These are phyloP conservation scores for Triops longicaudatus DNA, from an alignment of 1,140 invertebrate species.

Conservation along the genomic window DNA sequence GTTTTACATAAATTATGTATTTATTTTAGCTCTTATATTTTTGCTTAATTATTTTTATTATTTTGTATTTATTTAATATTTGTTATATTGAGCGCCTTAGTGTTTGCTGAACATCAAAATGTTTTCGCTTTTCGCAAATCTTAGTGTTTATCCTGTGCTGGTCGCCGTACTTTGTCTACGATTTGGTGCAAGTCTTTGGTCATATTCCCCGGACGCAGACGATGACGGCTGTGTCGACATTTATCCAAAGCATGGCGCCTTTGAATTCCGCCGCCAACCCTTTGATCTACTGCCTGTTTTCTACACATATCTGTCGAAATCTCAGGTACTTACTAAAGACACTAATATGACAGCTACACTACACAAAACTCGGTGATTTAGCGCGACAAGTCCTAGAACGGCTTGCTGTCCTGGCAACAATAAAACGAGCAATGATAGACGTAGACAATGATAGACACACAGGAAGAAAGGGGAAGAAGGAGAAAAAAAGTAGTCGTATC, in stretches of 20 bases:
- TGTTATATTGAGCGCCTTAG: no score
- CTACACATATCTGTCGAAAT: conserved; percentile 75
- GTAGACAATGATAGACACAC: not conserved
- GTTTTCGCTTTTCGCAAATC: conserved; percentile 30
- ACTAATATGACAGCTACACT: not conserved
- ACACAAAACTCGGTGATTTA: not conserved
- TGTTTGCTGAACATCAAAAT: not conserved
- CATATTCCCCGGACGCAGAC: conserved; percentile 70
- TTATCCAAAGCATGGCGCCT: conserved; percentile 86
- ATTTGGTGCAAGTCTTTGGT: conserved; percentile 81
- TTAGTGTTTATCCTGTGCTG: conserved; percentile 90
- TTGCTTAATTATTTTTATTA: no score
- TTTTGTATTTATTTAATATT: no score
- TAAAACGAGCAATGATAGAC: not conserved
- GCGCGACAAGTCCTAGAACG: not conserved
- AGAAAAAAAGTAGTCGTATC: conserved; percentile 1
- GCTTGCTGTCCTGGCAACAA: not conserved
- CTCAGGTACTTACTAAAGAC: conserved; percentile 53
- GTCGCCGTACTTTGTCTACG: conserved; percentile 91
- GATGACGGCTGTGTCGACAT: conserved; percentile 72
- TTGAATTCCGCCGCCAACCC: conserved; percentile 91
- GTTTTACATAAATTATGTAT: no score
- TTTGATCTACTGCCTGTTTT: conserved; percentile 90
- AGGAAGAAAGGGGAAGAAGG: not conserved
- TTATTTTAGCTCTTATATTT: no score